Evolutionary conservation across 2,888 invertebrate genomes (phyloP).

Genomic region (Ectemnius continuus): DNA sequence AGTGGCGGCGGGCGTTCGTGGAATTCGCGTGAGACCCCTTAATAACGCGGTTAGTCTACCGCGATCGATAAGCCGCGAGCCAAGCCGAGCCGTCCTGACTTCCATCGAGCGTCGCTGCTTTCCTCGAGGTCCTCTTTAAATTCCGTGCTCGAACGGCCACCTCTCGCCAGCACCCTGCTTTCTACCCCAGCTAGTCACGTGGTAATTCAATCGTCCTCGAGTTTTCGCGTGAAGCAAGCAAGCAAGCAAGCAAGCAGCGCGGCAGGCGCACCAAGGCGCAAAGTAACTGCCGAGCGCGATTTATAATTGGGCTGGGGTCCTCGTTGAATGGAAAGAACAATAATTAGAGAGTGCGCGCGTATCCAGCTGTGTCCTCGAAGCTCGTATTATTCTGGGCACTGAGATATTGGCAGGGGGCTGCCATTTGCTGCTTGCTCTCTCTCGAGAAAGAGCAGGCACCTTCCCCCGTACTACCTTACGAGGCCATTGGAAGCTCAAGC

Average conservation of each 20-base stretch:
- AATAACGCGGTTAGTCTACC: slow-evolving; percentile 7
- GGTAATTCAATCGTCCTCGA: slow-evolving; percentile 2
- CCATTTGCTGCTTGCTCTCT: slow-evolving; percentile 28
- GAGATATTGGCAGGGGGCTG: slow-evolving; percentile 39
- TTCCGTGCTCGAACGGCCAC: neutral
- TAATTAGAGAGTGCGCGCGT: slow-evolving; percentile 48
- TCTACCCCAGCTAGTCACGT: neutral
- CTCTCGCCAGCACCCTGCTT: neutral
- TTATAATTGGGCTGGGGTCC: neutral
- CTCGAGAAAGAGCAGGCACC: slow-evolving; percentile 11
- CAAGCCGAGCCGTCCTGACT: neutral
- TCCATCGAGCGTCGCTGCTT: neutral
- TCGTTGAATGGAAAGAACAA: slow-evolving; percentile 39
- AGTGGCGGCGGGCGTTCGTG: slow-evolving; percentile 11
- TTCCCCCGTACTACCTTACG: slow-evolving; percentile 35
- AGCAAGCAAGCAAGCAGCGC: neutral
- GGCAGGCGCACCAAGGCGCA: neutral
- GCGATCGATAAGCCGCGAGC: slow-evolving; percentile 3
- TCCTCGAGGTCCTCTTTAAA: slow-evolving; percentile 4
- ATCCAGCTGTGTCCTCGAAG: slow-evolving; percentile 49
- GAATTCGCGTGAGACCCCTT: slow-evolving; percentile 28
- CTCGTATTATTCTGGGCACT: slow-evolving; percentile 35
- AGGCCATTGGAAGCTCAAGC: slow-evolving; percentile 47
- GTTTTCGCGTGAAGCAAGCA: neutral
- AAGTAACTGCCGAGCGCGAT: neutral